Conservation (phyloP, 1,140 invertebrate genomes). For the Hormaphis cornu region DNA sequence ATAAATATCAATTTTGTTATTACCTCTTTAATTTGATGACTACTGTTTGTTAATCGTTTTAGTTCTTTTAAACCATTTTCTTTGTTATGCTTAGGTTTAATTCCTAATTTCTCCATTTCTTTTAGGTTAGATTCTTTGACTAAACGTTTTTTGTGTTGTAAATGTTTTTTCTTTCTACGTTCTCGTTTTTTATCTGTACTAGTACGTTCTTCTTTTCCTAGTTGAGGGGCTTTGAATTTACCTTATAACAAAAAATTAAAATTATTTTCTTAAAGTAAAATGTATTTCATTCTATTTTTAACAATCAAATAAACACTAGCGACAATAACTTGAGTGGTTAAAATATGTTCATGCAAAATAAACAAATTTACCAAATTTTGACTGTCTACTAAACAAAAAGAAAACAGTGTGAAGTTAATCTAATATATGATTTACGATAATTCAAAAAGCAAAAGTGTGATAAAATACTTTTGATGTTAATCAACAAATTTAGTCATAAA, state of each 20-base stretch:
- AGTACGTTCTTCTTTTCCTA: constrained; percentile 70
- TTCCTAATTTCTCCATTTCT: constrained; percentile 41
- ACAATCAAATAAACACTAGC: no score
- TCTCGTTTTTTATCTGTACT: constrained; percentile 83
- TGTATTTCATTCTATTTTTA: no score
- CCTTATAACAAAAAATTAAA: no score
- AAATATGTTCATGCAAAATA: no score
- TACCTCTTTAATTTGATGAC: neutral
- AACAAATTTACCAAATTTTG: no score
- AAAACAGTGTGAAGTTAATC: no score
- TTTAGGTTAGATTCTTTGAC: constrained; percentile 47
- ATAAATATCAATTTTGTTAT: constrained; percentile 8
- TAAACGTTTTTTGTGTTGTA: constrained; percentile 51
- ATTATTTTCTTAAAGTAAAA: no score
- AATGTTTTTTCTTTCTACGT: constrained; percentile 74
- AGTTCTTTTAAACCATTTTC: neutral
- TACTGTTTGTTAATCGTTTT: constrained; percentile 2
- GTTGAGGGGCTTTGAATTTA: constrained; percentile 65
- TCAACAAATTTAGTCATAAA: no score
- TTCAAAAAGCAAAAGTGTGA: no score
- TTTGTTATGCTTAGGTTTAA: constrained; percentile 17
- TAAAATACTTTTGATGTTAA: no score
- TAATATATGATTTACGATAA: no score
- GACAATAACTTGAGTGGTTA: no score
- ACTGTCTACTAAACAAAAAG: neutral